Conservation (phyloP, 1,140 invertebrate species). For the Olivierus martensii region DNA sequence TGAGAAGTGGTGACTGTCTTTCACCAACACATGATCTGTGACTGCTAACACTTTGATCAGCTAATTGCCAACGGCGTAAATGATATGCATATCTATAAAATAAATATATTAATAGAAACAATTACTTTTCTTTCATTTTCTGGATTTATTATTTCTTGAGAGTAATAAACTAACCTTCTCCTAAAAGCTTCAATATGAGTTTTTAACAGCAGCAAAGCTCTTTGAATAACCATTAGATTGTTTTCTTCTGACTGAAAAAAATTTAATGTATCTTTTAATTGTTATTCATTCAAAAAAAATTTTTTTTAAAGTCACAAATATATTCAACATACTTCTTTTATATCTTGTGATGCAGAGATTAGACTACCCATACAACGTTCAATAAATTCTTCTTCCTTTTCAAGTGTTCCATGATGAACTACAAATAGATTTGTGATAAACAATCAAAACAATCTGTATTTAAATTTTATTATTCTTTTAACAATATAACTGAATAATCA, state of each 20-base stretch:
- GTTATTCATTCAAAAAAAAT: too few species aligned
- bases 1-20: conserved; percentile 41
- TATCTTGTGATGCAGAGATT: conserved; percentile 55
- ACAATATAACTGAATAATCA: too few species aligned
- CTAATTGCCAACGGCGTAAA: conserved; percentile 65
- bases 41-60: conserved; percentile 54
- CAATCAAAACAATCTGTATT: too few species aligned
- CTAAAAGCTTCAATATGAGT: conserved; percentile 86
- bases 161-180: conserved; percentile 41
- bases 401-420: conserved; percentile 38
- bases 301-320: too few species aligned
- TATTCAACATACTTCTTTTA: conserved; percentile 38
- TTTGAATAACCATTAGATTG: conserved; percentile 71
- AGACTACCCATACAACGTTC: conserved; percentile 72
- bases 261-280: too few species aligned
- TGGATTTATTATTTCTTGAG: background rate
- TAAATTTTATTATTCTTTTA: too few species aligned
- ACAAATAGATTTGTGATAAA: conserved; percentile 4
- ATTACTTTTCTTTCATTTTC: background rate
- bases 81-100: conserved; percentile 63
- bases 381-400: conserved; percentile 83
- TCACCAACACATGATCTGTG: conserved; percentile 46
- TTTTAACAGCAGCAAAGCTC: conserved; percentile 68
- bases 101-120: conserved; percentile 4
- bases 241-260: conserved; percentile 46